Evolutionary conservation across 64 coral and sea anemone genomes (phyloP).

Genomic region (Acropora yongei): DNA sequence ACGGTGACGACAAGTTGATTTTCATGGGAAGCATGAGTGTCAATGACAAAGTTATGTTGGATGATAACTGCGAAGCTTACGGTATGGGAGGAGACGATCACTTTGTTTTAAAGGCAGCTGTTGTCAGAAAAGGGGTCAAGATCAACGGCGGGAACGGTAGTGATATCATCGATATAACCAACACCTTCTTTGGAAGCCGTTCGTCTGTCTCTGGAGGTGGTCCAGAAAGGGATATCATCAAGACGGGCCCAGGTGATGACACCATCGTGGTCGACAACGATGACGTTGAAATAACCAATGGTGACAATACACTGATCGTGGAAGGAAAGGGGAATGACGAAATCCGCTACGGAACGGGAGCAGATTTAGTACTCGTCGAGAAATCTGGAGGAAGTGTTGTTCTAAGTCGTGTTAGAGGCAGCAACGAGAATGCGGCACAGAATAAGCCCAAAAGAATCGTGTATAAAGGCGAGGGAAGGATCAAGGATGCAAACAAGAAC

Average conservation of each 20-base stretch:
- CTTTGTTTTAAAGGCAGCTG: slow-evolving; percentile 29
- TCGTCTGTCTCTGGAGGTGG: slow-evolving; percentile 37
- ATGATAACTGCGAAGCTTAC: slow-evolving; percentile 52
- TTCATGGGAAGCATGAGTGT: slow-evolving; percentile 45
- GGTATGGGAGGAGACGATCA: slow-evolving; percentile 51
- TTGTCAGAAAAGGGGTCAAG: slow-evolving; percentile 12
- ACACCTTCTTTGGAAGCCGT: slow-evolving; percentile 24
- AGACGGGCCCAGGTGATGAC: slow-evolving; percentile 37
- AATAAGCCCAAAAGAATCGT: slow-evolving; percentile 38
- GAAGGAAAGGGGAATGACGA: slow-evolving; percentile 39
- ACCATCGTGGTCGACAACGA: slow-evolving; percentile 55
- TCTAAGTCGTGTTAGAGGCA: not conserved
- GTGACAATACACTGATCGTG: slow-evolving; percentile 29
- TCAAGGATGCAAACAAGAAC: not conserved
- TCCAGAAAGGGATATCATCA: slow-evolving; percentile 54
- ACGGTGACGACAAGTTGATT: slow-evolving; percentile 33
- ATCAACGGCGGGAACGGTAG: slow-evolving; percentile 43
- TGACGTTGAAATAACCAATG: slow-evolving; percentile 22
- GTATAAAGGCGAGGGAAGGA: slow-evolving; percentile 20
- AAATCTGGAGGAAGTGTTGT: slow-evolving; percentile 21
- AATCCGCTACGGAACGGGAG: slow-evolving; percentile 12
- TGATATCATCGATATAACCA: slow-evolving; percentile 34
- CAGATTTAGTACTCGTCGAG: slow-evolving; percentile 20
- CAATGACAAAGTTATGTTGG: slow-evolving; percentile 46
- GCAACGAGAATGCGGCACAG: not conserved